Conservation (phyloP, 2,797 vertebrate genomes). For the Hyperoplus lanceolatus region DNA sequence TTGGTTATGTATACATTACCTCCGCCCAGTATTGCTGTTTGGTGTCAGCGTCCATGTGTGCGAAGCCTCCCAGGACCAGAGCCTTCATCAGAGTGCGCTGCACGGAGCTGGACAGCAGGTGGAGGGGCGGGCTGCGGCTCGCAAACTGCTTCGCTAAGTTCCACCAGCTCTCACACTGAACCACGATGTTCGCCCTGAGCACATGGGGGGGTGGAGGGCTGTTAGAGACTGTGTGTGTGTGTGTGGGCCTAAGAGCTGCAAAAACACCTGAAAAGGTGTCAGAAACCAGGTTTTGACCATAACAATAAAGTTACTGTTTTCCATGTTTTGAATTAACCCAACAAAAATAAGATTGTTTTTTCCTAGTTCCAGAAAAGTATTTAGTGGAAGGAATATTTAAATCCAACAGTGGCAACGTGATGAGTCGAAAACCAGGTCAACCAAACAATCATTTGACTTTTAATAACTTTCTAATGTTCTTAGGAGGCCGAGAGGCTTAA, state of each 20-base stretch:
- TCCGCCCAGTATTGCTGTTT: slow-evolving; percentile 99
- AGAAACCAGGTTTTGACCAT: too few relatives aligned
- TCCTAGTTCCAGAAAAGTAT: background rate
- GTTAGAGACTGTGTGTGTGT: background rate
- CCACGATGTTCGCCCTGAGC: slow-evolving; percentile 95
- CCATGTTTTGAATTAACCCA: too few relatives aligned
- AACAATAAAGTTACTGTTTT: too few relatives aligned
- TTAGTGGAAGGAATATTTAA: background rate
- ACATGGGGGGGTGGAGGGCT: background rate
- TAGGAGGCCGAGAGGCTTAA: background rate
- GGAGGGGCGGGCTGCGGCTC: slow-evolving; percentile 94
- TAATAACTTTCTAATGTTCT: background rate
- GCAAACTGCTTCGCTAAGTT: slow-evolving; percentile 98
- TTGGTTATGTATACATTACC: slow-evolving; percentile 77
- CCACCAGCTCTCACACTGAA: slow-evolving; percentile 99
- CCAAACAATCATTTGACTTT: background rate
- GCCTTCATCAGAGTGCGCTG: slow-evolving; percentile 98
- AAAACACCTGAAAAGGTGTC: background rate
- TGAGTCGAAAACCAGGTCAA: background rate
- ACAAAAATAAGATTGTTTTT: background rate
- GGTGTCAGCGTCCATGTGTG: slow-evolving; percentile 97
- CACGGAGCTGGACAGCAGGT: slow-evolving; percentile 95
- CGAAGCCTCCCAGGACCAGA: slow-evolving; percentile 96
- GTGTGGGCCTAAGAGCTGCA: background rate
- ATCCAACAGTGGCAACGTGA: background rate